These are phyloP conservation scores for Cottus gobio DNA, from an alignment of 2,113 vertebrate genomes.

Conservation along the genomic window DNA sequence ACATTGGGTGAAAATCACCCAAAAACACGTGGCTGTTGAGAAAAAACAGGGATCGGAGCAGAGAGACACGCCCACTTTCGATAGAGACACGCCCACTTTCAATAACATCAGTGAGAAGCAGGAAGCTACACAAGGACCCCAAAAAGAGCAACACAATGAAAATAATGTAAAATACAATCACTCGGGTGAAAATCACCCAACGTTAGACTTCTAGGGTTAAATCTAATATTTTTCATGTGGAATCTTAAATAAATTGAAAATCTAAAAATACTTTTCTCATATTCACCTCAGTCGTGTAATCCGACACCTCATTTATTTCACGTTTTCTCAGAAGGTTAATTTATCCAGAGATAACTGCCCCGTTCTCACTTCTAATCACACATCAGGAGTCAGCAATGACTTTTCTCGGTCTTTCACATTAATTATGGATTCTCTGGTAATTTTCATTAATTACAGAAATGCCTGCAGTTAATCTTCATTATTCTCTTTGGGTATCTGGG, in stretches of 20 bases:
- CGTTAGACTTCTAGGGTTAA: too few species aligned
- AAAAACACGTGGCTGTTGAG: too few species aligned
- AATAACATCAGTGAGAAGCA: too few species aligned
- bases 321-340: slow-evolving; percentile 42
- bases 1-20: too few species aligned
- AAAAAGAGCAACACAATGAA: too few species aligned
- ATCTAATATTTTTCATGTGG: neutral
- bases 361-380: slow-evolving; percentile 53
- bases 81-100: too few species aligned
- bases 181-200: too few species aligned
- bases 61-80: too few species aligned
- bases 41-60: too few species aligned
- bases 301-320: too few species aligned
- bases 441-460: slow-evolving; percentile 74
- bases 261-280: neutral
- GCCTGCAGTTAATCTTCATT: slow-evolving; percentile 75
- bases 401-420: slow-evolving; percentile 63
- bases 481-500: slow-evolving; percentile 65
- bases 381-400: slow-evolving; percentile 56
- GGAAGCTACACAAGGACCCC: too few species aligned
- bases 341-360: slow-evolving; percentile 45
- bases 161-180: too few species aligned
- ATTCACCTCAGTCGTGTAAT: slow-evolving; percentile 2
- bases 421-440: slow-evolving; percentile 72
- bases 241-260: neutral